These are phyloP conservation scores for Notarius lentiginosus DNA, from an alignment of 2,113 vertebrate species.

Conservation along the genomic window DNA sequence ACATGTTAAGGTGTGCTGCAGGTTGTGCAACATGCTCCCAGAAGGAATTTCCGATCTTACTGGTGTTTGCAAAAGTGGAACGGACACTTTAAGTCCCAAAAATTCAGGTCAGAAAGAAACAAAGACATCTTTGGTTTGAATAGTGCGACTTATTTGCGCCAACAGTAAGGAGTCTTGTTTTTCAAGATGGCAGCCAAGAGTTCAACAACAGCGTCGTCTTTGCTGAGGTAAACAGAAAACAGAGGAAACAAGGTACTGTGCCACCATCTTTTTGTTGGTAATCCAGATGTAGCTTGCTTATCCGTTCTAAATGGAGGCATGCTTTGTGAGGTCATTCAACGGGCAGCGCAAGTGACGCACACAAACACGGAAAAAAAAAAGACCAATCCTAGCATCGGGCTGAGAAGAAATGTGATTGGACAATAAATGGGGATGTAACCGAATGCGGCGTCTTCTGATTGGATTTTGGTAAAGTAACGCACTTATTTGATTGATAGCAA, in stretches of 20 bases:
- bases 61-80: not conserved
- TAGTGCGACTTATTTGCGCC: not conserved
- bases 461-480: not conserved
- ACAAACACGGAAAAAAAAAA: conserved; percentile 5
- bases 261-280: conserved; percentile 51
- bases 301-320: conserved; percentile 53
- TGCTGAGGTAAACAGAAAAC: conserved; percentile 29
- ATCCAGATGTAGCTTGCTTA: conserved; percentile 24
- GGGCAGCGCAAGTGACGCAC: conserved; percentile 49
- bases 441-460: not conserved
- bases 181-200: conserved; percentile 4
- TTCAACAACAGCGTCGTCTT: not conserved
- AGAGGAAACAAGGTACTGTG: conserved; percentile 62
- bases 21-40: not conserved
- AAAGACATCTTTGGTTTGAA: not conserved
- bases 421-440: not conserved
- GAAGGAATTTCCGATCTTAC: not conserved
- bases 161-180: not conserved
- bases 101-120: not conserved
- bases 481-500: not conserved
- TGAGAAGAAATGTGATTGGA: conserved; percentile 31
- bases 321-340: conserved; percentile 58
- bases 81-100: not conserved
- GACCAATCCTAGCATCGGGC: conserved; percentile 18
- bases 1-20: not conserved